Evolutionary conservation across 2,888 invertebrate species (phyloP).

Genomic region (Dryobotodes eremita): DNA sequence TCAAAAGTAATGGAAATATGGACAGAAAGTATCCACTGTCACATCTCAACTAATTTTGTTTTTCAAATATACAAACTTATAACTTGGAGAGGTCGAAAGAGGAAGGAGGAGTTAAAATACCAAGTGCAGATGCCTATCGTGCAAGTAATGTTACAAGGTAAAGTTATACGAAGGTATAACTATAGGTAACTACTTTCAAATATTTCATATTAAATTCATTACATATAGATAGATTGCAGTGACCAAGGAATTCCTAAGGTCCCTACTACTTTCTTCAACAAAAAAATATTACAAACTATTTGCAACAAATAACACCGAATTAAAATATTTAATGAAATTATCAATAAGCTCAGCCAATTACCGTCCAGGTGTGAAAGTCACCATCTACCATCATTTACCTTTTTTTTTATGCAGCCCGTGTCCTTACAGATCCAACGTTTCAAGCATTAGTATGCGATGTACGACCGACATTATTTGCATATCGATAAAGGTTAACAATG

Average conservation of each 20-base stretch:
- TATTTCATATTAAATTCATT: background rate
- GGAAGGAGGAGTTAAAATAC: background rate
- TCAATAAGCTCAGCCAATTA: slow-evolving; percentile 52
- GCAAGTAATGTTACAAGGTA: background rate
- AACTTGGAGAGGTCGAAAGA: background rate
- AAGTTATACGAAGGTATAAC: background rate
- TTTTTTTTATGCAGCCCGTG: slow-evolving; percentile 49
- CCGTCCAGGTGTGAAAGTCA: slow-evolving; percentile 48
- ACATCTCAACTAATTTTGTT: background rate
- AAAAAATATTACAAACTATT: background rate
- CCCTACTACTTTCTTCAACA: background rate
- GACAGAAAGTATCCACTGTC: background rate
- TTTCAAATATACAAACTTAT: background rate
- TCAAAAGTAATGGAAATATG: too few relatives aligned
- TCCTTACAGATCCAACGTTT: slow-evolving; percentile 39
- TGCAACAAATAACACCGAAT: slow-evolving; percentile 28
- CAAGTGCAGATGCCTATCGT: background rate
- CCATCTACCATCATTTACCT: slow-evolving; percentile 33
- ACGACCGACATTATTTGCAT: slow-evolving; percentile 72
- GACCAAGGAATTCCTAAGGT: background rate
- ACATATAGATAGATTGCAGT: background rate
- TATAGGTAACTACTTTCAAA: background rate
- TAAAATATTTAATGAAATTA: slow-evolving; percentile 34
- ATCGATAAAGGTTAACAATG: slow-evolving; percentile 78
- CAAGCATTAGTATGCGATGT: slow-evolving; percentile 59